Conservation (phyloP, 1,140 invertebrate genomes). For the Platorchestia sp. region DNA sequence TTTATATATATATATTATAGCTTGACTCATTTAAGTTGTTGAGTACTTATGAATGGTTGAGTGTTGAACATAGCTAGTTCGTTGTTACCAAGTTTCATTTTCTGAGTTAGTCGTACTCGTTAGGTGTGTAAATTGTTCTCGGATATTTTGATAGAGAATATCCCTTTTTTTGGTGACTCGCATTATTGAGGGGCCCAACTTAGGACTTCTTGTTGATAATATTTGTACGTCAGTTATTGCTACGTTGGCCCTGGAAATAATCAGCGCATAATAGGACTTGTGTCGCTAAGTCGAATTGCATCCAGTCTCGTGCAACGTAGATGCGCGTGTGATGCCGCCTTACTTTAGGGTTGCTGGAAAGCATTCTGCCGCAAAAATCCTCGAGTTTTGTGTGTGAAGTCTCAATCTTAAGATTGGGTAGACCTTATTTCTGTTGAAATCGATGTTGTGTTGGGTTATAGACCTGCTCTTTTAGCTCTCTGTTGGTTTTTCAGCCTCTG, state of each 20-base stretch:
- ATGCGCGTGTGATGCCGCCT: not conserved
- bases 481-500: too few species aligned
- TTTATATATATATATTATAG: not conserved
- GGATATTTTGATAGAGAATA: not conserved
- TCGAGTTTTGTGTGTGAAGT: too few species aligned
- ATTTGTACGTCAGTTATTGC: not conserved
- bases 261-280: too few species aligned
- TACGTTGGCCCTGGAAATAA: not conserved
- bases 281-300: not conserved
- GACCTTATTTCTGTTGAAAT: too few species aligned
- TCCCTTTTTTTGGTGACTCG: not conserved
- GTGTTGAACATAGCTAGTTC: not conserved
- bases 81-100: not conserved
- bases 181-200: not conserved
- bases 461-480: too few species aligned
- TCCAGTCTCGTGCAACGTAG: not conserved
- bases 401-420: too few species aligned
- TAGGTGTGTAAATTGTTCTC: not conserved
- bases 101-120: not conserved
- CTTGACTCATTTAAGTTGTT: conserved; percentile 16
- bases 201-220: not conserved
- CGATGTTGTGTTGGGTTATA: too few species aligned
- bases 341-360: too few species aligned
- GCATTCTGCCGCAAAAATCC: too few species aligned
- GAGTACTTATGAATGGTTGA: conserved; percentile 29